Percentiles rank a stretch among this genome's conserved stretches.
Conservation (phyloP, 2,888 invertebrate genomes). For the Alcis repandata region DNA sequence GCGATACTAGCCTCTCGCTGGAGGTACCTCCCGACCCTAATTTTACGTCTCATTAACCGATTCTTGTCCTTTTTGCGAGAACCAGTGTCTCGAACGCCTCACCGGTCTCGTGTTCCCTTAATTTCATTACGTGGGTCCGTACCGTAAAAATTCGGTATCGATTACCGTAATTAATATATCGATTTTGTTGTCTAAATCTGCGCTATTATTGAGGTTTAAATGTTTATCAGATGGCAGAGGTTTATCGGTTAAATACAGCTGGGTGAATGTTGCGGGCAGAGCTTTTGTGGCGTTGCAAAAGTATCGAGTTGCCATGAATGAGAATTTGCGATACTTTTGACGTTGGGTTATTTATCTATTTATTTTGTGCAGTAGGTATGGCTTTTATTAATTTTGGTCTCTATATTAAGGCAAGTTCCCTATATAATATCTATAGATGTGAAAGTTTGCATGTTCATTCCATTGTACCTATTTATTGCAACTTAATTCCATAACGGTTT, state of each 20-base stretch:
- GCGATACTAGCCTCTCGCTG: conserved; percentile 65
- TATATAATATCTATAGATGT: too few relatives aligned
- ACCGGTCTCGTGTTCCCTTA: conserved; percentile 50
- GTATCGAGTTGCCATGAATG: conserved; percentile 40
- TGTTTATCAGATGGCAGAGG: conserved; percentile 38
- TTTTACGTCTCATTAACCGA: conserved; percentile 82
- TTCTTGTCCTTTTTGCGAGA: conserved; percentile 77
- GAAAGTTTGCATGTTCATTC: too few relatives aligned
- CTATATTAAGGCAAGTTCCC: too few relatives aligned
- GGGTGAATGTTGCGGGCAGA: conserved; percentile 24
- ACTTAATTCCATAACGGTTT: too few relatives aligned
- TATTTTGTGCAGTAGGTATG: too few relatives aligned
- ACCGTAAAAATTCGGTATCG: conserved; percentile 67
- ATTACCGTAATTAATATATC: conserved; percentile 64
- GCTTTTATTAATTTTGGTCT: too few relatives aligned
- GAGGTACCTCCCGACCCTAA: conserved; percentile 76
- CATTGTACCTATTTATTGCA: too few relatives aligned
- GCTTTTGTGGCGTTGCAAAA: conserved; percentile 37
- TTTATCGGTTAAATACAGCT: conserved; percentile 44
- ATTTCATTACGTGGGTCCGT: conserved; percentile 66
- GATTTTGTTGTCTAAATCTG: conserved; percentile 46
- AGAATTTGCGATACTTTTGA: background rate
- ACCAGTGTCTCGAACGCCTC: conserved; percentile 65
- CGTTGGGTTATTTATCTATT: conserved; percentile 2
- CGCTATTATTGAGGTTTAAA: conserved; percentile 41